phyloP scores from a whole-genome alignment of 2,888 invertebrate species.

The Melanchra persicariae region DNA sequence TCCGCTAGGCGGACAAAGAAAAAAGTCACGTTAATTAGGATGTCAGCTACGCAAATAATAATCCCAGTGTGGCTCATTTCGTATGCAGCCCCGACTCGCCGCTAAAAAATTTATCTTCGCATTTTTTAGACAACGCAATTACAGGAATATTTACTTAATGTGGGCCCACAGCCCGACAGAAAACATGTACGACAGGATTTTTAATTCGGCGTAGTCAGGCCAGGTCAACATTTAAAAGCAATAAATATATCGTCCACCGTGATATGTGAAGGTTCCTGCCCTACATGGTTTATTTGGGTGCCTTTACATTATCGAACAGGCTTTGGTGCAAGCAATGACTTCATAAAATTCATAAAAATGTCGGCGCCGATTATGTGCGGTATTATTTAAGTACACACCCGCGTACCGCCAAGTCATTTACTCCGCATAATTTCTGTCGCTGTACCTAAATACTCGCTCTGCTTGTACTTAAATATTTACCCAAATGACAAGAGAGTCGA shows the following conservation, averaged over 20 bases:
- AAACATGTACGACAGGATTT: constrained; percentile 77
- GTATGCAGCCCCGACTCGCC: constrained; percentile 82
- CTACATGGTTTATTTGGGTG: constrained; percentile 42
- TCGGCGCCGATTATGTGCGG: constrained; percentile 50
- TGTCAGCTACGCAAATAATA: constrained; percentile 88
- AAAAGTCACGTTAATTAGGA: constrained; percentile 88
- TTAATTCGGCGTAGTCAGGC: constrained; percentile 71
- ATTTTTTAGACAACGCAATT: constrained; percentile 87
- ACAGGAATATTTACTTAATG: constrained; percentile 87
- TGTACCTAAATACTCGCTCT: constrained; percentile 52
- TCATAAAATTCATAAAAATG: constrained; percentile 59
- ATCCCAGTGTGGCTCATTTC: constrained; percentile 85
- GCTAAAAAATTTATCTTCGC: constrained; percentile 84
- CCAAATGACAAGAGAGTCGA: constrained; percentile 52
- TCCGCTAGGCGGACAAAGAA: constrained; percentile 79
- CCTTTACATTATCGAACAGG: constrained; percentile 45
- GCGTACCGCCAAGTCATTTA: constrained; percentile 51
- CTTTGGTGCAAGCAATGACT: constrained; percentile 53
- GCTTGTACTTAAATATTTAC: constrained; percentile 57
- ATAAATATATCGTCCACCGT: constrained; percentile 66
- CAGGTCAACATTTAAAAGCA: constrained; percentile 63
- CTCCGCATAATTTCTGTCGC: constrained; percentile 52
- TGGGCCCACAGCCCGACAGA: constrained; percentile 70
- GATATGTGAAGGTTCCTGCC: constrained; percentile 55
- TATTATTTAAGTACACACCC: constrained; percentile 48